Base-by-base conservation (phyloP, 2,113 vertebrate genomes). In the Solea solea region DNA sequence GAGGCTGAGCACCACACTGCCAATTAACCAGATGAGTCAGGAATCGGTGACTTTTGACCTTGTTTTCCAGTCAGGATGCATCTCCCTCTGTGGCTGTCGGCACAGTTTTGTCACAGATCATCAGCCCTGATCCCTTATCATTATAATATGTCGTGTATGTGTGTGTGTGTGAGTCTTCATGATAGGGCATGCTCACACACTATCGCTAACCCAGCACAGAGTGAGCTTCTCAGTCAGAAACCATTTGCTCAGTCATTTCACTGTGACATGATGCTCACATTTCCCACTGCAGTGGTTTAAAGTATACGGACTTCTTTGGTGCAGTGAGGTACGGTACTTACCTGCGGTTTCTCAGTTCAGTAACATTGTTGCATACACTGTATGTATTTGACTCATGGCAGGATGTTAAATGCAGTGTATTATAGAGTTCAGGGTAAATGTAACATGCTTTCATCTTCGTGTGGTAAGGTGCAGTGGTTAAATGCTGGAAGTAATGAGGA, bases 401-500 rank as follows among this genome's bases (percentile, higher is more conserved):
- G 65, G 51, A 76, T 62, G 56, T 80, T 63, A 41, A 50, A 74
- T 55, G 57, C 5, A 44, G 39, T 21, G 62, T 63, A 16, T 65
- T 65, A 60, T 40, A 70, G 44, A 74, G 80, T 16, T 63, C 53
- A 42, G 52, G 49, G 64, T 72, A 2, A 55, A 77, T 57, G 49
- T 53, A 51, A 50, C 65, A 71, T 44, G 34, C 78, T 83, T 84
- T 87, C 74, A 89, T 87, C 58, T 78, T 50, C 25, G 56, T 87
- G 83, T 80, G 83, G 85, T 80, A 45, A 68, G 12, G 27, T 39
- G 50, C 8, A 65, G 76, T 39, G 83, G 84, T 88, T 84, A 59
- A 64, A 87, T 13, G 7, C 78, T 73, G 16, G 50, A 73, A 27
- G 62, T 82, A 85, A 84, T 72, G 74, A 81, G 81, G 70, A 82